Conservation (phyloP, 2,797 vertebrate species). For the Coilia nasus region DNA sequence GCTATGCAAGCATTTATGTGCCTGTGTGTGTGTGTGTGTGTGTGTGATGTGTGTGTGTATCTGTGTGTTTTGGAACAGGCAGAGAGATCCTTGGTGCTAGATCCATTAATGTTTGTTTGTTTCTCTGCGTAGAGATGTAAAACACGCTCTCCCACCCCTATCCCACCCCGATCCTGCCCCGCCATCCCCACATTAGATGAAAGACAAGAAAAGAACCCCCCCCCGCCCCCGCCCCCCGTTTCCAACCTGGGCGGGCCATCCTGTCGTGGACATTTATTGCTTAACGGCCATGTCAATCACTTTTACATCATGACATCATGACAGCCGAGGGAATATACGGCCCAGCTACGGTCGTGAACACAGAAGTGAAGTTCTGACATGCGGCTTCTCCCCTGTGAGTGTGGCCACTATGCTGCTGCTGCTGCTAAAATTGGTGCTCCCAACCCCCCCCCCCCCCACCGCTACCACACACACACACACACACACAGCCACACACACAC, state of each 20-base stretch:
- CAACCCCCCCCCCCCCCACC: background rate
- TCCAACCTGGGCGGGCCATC: conserved; percentile 27
- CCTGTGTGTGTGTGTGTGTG: background rate
- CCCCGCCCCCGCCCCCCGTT: background rate
- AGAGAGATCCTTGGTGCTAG: conserved; percentile 8
- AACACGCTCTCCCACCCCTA: background rate
- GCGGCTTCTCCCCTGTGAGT: background rate
- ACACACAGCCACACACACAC: background rate
- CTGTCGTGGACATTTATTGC: conserved; percentile 30
- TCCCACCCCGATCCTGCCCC: too few species aligned
- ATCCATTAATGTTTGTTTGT: conserved; percentile 17
- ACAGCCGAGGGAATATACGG: conserved; percentile 21
- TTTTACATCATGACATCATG: conserved; percentile 44
- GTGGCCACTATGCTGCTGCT: conserved; percentile 3
- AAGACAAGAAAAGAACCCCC: conserved; percentile 5
- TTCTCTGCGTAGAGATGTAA: background rate
- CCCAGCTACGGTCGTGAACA: background rate
- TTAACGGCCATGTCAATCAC: conserved; percentile 29
- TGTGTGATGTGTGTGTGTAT: conserved; percentile 7
- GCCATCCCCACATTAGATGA: background rate
- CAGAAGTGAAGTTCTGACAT: background rate
- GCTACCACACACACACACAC: conserved; percentile 1
- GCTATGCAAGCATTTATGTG: background rate
- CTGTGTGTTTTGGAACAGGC: conserved; percentile 1
- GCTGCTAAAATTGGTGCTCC: conserved; percentile 20